Evolutionary conservation across 2,797 vertebrate species (phyloP).

Genomic region (Merluccius polli): DNA sequence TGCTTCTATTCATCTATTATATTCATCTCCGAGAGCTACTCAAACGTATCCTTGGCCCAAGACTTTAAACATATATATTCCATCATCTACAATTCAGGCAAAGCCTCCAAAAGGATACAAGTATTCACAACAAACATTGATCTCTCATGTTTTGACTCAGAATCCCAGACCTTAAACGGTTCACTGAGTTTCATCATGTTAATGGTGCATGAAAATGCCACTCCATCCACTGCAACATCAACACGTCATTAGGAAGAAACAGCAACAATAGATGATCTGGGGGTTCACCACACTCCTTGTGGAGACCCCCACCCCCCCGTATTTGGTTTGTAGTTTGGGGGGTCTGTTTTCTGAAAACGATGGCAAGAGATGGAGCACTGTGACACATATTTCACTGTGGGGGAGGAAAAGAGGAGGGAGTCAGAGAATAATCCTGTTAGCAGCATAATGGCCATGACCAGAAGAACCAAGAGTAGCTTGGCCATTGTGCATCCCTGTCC

Average conservation of each 20-base stretch:
- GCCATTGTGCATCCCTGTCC: conserved; percentile 21
- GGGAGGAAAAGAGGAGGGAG: conserved; percentile 44
- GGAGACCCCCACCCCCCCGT: conserved; percentile 30
- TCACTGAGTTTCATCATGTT: conserved; percentile 27
- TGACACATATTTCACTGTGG: conserved; percentile 51
- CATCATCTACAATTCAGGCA: conserved; percentile 3
- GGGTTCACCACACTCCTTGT: conserved; percentile 41
- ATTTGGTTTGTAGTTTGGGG: conserved; percentile 33
- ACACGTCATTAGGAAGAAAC: conserved; percentile 42
- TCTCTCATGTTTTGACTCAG: conserved; percentile 31
- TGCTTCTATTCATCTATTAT: not conserved
- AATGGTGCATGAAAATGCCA: conserved; percentile 32
- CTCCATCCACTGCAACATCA: conserved; percentile 9
- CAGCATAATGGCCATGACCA: conserved; percentile 47
- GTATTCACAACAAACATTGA: conserved; percentile 26
- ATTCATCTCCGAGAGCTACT: not conserved
- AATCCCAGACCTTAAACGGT: conserved; percentile 25
- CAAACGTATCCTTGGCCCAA: not conserved
- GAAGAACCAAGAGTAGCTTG: conserved; percentile 52
- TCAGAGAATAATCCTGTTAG: conserved; percentile 58
- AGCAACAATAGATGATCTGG: conserved; percentile 40
- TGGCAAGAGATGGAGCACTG: conserved; percentile 29
- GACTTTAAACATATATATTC: not conserved
- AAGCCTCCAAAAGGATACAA: conserved; percentile 16
- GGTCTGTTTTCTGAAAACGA: conserved; percentile 26